These are phyloP conservation scores for Erpornis zantholeuca DNA, from an alignment of 2,113 vertebrate species.

Conservation along the genomic window DNA sequence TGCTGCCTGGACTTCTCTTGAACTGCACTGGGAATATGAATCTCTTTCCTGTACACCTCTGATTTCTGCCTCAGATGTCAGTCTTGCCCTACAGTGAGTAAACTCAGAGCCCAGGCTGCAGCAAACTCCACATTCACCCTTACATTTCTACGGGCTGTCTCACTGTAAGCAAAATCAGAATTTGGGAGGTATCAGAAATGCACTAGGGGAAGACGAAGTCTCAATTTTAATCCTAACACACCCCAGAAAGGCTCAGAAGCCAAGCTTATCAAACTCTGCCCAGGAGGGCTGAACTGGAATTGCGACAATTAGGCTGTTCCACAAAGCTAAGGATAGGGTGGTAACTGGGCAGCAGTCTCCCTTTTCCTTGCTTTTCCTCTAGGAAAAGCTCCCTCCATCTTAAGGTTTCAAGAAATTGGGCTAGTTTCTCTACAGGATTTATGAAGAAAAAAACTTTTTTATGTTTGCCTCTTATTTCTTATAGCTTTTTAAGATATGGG, in stretches of 20 bases:
- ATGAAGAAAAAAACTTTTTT: neutral
- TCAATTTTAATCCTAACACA: neutral
- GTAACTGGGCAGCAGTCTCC: neutral
- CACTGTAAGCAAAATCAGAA: neutral
- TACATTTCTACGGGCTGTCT: neutral
- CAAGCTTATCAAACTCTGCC: neutral
- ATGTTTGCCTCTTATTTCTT: neutral
- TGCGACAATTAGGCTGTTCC: neutral
- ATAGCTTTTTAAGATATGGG: neutral
- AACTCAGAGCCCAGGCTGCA: neutral
- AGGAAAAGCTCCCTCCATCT: neutral
- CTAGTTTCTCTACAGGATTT: neutral
- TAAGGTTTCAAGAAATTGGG: neutral
- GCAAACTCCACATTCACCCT: neutral
- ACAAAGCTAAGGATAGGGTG: neutral
- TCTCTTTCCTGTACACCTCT: neutral
- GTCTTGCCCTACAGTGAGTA: neutral
- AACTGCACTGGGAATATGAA: neutral
- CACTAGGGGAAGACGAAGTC: neutral
- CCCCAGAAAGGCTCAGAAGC: neutral
- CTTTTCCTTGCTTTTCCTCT: neutral
- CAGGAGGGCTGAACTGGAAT: neutral
- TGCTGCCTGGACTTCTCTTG: neutral
- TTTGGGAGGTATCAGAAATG: neutral
- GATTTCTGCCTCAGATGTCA: neutral